phyloP scores from a whole-genome alignment of 1,140 invertebrate species.

The Orchesella cincta region DNA sequence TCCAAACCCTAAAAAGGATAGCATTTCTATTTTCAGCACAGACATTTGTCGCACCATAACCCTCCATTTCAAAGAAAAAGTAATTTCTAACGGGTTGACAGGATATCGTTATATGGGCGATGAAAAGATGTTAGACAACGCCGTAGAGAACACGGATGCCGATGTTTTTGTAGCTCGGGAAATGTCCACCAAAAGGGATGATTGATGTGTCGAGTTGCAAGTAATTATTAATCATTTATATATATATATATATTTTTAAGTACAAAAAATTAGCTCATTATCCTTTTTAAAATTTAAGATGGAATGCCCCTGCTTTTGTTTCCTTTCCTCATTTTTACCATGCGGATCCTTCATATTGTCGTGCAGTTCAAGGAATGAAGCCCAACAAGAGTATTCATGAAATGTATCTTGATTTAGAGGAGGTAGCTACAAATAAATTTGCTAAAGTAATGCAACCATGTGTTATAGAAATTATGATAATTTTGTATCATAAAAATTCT shows the following conservation, averaged over 20 bases:
- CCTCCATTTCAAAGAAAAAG: conserved; percentile 62
- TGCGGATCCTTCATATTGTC: conserved; percentile 67
- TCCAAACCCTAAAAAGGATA: conserved; percentile 57
- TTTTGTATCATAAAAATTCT: neutral
- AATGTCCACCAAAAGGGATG: conserved; percentile 44
- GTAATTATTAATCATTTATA: conserved; percentile 33
- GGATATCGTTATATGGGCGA: conserved; percentile 66
- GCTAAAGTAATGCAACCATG: no score
- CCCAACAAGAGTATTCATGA: conserved; percentile 53
- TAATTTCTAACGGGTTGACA: conserved; percentile 60
- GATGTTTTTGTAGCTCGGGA: conserved; percentile 49
- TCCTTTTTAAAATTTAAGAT: conserved; percentile 52
- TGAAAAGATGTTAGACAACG: conserved; percentile 68
- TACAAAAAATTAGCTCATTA: neutral
- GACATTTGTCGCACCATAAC: conserved; percentile 57
- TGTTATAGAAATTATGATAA: neutral
- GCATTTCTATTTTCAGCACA: conserved; percentile 53
- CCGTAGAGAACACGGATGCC: conserved; percentile 67
- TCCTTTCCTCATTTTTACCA: conserved; percentile 81
- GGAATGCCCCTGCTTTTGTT: conserved; percentile 67
- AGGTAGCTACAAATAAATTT: no score
- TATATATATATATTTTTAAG: neutral
- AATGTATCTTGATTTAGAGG: conserved; percentile 22
- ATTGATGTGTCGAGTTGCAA: conserved; percentile 47
- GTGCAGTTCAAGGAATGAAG: conserved; percentile 69